Evolutionary conservation across 2,797 vertebrate species (phyloP), one percentile per base, ranked within the genome.

Genomic region (Lithobates sylvaticus): DNA sequence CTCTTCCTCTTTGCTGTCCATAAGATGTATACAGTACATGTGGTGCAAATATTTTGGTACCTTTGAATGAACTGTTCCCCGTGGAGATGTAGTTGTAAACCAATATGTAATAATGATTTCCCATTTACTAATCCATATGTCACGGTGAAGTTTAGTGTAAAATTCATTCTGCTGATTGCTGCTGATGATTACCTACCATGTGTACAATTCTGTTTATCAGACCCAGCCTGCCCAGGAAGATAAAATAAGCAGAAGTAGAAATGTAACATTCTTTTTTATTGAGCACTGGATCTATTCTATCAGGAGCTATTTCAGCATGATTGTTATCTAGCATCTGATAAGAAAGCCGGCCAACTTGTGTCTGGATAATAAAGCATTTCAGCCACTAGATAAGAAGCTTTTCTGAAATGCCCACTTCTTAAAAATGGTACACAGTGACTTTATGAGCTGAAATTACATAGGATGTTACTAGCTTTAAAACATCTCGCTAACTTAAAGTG

Each of bases 321-420:
- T 87, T 84, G 58, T 79, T 87, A 87, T 87, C 86, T 78, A 78
- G 65, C 67, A 87, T 84, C 86, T 87, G 86, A 87, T 87, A 87
- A 76, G 44, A 84, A 84, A 79, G 81, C 29, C 76, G 18, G 61
- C 76, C 69, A 79, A 79, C 81, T 87, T 87, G 64, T 78, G 80
- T 87, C 85, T 87, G 54, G 65, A 79, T 84, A 84, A 87, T 87
- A 87, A 87, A 84, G 76, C 81, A 84, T 87, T 83, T 76, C 76
- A 87, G 76, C 12, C 80, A 74, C 70, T 42, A 84, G 81, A 87
- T 87, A 87, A 87, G 81, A 78, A 79, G 81, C 76, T 84, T 87
- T 87, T 78, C 71, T 75, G 64, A 84, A 87, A 79, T 79, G 76
- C 69, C 86, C 86, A 79, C 86, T 87, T 84, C 70, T 87, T 84